Percentiles rank a stretch among this genome's conserved stretches.
Evolutionary conservation across 2,113 vertebrate species (phyloP).

Genomic region (Alaudala cheleensis): DNA sequence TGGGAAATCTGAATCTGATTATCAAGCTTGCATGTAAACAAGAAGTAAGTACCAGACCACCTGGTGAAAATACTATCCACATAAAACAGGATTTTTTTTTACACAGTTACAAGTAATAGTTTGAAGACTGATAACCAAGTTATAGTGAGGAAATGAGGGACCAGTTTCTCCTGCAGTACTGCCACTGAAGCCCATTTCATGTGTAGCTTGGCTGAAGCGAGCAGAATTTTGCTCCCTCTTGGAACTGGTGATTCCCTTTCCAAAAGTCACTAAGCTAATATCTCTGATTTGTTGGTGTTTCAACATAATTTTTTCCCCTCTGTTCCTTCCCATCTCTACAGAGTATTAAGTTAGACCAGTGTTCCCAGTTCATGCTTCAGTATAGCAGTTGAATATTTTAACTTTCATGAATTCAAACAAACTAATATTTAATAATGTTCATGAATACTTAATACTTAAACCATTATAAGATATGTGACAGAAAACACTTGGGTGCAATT

Average conservation of each 20-base stretch:
- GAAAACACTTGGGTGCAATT: slow-evolving; percentile 30
- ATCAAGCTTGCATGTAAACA: neutral
- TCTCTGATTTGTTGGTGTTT: neutral
- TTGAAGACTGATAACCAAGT: neutral
- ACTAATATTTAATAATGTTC: slow-evolving; percentile 12
- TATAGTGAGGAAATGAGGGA: neutral
- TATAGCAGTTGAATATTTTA: neutral
- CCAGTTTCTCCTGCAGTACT: neutral
- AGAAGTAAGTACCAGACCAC: neutral
- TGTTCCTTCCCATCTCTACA: neutral
- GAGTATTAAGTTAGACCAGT: neutral
- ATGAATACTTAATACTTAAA: slow-evolving; percentile 1
- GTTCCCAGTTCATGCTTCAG: neutral
- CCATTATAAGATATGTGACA: neutral
- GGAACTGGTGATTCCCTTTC: neutral
- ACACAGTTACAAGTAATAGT: neutral
- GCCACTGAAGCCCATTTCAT: neutral
- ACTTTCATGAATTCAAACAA: slow-evolving; percentile 32
- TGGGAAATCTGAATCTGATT: neutral
- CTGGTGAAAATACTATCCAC: neutral
- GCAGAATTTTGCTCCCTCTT: neutral
- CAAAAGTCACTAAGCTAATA: neutral
- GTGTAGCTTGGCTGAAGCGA: neutral
- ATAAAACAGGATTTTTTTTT: neutral
- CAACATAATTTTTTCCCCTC: neutral